Evolutionary conservation across 64 coral and sea anemone genomes (phyloP), one percentile per base, ranked within the genome.

Genomic region (Cladopsammia gracilis): DNA sequence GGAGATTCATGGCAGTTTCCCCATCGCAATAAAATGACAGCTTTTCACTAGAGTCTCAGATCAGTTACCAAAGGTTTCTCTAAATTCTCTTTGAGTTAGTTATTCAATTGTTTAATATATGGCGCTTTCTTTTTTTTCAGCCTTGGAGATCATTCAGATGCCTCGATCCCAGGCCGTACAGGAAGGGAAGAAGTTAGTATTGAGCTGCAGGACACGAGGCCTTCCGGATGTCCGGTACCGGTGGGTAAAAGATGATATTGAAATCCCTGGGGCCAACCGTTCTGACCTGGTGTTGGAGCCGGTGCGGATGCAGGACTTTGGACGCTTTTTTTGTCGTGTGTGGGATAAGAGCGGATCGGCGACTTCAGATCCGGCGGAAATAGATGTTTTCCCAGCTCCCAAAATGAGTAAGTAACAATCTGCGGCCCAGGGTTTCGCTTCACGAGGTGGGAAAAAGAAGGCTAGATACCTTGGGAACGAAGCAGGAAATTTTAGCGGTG

Each of bases 221-320:
- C 34, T 82, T 62, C 58, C 78, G 23, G 78, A 82, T 82, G 25
- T 82, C 26, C 25, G 25, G 25, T 82, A 82, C 24, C 78, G 57
- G 10, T 82, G 78, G 78, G 58, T 82, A 7, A 82, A 62, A 46
- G 78, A 82, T 46, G 78, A 82, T 46, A 25, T 82, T 19, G 78
- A 82, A 82, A 82, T 82, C 78, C 78, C 78, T 62, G 78, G 78
- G 57, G 78, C 25, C 4, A 82, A 82, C 43, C 78, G 56, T 45
- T 25, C 78, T 15, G 78, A 82, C 56, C 54, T 82, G 78, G 78
- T 82, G 58, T 45, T 82, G 24, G 25, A 64, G 13, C 58, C 78
- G 16, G 54, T 44, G 12, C 10, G 26, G 5, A 82, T 82, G 25
- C 57, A 82, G 24, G 78, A 82, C 24, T 82, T 82, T 82, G 78